Percentiles rank a stretch among this genome's conserved stretches.
Evolutionary conservation across 2,797 vertebrate species (phyloP).

Genomic region (Meriones psammophilus): DNA sequence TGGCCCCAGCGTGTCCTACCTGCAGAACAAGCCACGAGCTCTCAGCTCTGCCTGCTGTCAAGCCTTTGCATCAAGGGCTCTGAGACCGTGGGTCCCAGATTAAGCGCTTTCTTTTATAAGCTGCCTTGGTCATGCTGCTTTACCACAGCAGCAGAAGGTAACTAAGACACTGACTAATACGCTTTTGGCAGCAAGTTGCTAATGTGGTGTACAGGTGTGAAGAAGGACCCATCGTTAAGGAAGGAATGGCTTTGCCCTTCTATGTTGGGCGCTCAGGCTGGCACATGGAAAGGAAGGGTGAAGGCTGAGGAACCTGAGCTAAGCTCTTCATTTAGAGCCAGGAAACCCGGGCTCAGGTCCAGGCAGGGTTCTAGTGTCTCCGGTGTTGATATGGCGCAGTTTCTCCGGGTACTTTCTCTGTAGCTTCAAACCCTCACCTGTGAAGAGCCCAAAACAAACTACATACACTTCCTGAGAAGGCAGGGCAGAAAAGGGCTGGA

Average conservation of each 20-base stretch:
- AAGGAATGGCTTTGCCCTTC: slow-evolving; percentile 11
- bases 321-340: slow-evolving; percentile 40
- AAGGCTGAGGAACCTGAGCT: slow-evolving; percentile 25
- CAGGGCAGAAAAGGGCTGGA: background rate
- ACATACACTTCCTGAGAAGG: background rate
- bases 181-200: background rate
- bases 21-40: background rate
- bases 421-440: background rate
- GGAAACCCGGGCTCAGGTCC: slow-evolving; percentile 58
- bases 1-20: background rate
- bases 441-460: slow-evolving; percentile 46
- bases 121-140: background rate
- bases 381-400: background rate
- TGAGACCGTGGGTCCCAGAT: background rate
- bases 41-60: background rate
- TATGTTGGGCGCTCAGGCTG: background rate
- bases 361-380: slow-evolving; percentile 23
- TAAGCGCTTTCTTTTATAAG: background rate
- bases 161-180: background rate
- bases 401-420: background rate
- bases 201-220: background rate
- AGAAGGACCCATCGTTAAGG: background rate
- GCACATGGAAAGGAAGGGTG: background rate
- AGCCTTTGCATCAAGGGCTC: background rate
- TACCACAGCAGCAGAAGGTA: background rate